A percentile compares a stretch with the other conserved stretches of the same genome.
Conservation (phyloP, 30 jellyfish, hydroid and myxozoan species). For the Aurelia aurita complex sp. Pacific region DNA sequence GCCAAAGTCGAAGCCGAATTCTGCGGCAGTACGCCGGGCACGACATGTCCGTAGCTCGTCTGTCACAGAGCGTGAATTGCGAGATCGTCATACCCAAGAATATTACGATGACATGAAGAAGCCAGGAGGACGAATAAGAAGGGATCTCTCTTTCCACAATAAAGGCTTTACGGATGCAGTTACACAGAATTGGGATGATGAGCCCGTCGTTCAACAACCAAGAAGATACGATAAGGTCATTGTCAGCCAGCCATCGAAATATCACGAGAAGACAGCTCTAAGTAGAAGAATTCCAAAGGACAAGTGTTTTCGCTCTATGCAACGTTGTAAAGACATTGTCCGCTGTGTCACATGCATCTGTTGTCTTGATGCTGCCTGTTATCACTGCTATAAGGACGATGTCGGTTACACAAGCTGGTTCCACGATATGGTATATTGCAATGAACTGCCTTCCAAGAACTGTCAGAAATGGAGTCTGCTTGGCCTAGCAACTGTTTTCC, state of each 20-base stretch:
- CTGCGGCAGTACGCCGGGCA: too few species aligned
- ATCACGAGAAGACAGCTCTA: neutral
- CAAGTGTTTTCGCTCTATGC: constrained; percentile 57
- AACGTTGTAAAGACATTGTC: constrained; percentile 7
- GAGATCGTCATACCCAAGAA: too few species aligned
- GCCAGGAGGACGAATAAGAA: too few species aligned
- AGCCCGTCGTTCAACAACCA: neutral
- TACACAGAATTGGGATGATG: neutral
- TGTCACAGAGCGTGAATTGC: too few species aligned
- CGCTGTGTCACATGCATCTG: constrained; percentile 84
- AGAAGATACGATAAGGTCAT: neutral
- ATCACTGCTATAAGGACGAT: constrained; percentile 89
- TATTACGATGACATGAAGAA: too few species aligned
- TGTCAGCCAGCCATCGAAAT: neutral
- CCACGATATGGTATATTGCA: constrained; percentile 43
- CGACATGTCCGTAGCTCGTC: too few species aligned
- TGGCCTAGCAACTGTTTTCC: constrained; percentile 33
- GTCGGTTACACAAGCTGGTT: constrained; percentile 81
- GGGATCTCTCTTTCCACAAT: too few species aligned
- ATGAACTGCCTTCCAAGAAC: constrained; percentile 14
- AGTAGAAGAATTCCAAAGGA: neutral
- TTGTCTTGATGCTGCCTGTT: constrained; percentile 88
- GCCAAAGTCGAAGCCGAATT: too few species aligned
- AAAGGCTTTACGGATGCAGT: too few species aligned
- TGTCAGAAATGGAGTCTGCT: constrained; percentile 51